Evolutionary conservation across 64 coral and sea anemone genomes (phyloP).

Genomic region (Exaiptasia diaphana): DNA sequence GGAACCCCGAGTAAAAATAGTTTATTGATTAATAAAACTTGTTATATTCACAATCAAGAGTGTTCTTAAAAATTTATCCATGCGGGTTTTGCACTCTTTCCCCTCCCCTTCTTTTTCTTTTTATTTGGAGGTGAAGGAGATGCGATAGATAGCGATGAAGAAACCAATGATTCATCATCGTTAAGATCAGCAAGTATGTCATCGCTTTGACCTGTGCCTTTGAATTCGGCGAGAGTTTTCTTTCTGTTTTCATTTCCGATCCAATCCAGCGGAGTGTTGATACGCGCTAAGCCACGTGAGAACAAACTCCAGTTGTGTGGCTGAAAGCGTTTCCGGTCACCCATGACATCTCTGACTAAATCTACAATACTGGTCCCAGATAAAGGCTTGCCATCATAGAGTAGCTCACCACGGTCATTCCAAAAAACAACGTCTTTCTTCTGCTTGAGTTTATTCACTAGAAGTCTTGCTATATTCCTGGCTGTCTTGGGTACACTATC

Average conservation of each 20-base stretch:
- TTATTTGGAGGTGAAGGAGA: neutral
- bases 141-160: neutral
- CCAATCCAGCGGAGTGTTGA: slow-evolving; percentile 31
- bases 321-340: neutral
- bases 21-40: too few species aligned
- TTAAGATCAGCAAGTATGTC: neutral
- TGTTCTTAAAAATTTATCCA: neutral
- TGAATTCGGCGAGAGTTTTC: neutral
- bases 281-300: neutral
- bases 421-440: slow-evolving; percentile 27
- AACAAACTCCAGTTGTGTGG: slow-evolving; percentile 1
- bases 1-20: too few species aligned
- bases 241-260: neutral
- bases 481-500: neutral
- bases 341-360: slow-evolving; percentile 3
- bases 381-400: neutral
- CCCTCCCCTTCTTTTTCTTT: neutral
- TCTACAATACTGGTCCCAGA: neutral
- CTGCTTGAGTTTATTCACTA: slow-evolving; percentile 16
- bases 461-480: neutral
- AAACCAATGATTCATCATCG: neutral
- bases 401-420: slow-evolving; percentile 23
- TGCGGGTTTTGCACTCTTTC: neutral
- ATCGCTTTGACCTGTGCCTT: neutral
- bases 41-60: too few species aligned